Percentiles rank a stretch among this genome's conserved stretches.
phyloP scores from a whole-genome alignment of 2,113 vertebrate genomes.

The Peromyscus leucopus region DNA sequence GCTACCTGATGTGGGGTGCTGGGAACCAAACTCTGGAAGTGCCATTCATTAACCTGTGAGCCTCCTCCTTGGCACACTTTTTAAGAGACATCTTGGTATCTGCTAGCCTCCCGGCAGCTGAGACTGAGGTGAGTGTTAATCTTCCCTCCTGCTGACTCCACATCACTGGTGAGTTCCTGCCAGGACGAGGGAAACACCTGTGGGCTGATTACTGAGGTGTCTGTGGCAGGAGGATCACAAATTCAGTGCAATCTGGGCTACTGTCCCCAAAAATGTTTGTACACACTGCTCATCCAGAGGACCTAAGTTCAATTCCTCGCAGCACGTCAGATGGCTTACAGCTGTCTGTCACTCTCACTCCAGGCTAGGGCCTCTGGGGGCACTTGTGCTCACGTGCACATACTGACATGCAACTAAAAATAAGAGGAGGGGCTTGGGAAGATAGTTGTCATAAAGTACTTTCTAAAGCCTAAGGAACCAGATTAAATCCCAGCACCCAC shows the following conservation, averaged over 20 bases:
- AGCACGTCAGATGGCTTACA: background rate
- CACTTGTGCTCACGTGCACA: background rate
- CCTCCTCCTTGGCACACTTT: background rate
- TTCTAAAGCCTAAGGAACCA: background rate
- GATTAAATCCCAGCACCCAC: background rate
- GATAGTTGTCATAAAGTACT: background rate
- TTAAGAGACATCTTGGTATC: background rate
- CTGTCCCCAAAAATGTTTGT: too few relatives aligned
- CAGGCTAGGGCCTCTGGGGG: background rate
- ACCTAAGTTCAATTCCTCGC: background rate
- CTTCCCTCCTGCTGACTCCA: background rate
- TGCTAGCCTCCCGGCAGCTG: background rate
- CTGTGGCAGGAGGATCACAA: background rate
- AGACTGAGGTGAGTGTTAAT: too few relatives aligned
- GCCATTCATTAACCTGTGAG: background rate
- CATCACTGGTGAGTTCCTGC: background rate
- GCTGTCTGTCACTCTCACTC: background rate
- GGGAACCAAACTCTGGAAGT: background rate
- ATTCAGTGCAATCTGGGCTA: background rate
- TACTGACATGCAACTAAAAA: background rate
- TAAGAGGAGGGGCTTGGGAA: background rate
- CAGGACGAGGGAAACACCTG: background rate
- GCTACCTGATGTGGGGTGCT: background rate
- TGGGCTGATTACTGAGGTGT: background rate
- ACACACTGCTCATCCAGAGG: background rate